These are phyloP conservation scores for Xestia c-nigrum DNA, from an alignment of 2,888 invertebrate species.

Conservation along the genomic window DNA sequence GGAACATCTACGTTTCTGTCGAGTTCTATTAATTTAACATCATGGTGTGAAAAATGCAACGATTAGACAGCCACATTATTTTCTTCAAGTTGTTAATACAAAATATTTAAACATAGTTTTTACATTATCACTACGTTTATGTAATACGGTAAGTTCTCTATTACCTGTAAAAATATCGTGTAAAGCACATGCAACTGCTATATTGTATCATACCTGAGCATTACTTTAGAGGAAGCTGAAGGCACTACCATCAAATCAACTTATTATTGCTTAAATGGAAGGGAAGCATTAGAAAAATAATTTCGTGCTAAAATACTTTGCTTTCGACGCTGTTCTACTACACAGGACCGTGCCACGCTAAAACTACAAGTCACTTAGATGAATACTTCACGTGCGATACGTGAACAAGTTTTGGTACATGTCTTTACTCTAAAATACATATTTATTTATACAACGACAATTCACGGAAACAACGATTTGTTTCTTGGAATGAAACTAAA, in stretches of 20 bases:
- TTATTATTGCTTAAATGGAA: conserved; percentile 87
- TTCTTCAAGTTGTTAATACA: conserved; percentile 83
- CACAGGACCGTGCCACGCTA: conserved; percentile 80
- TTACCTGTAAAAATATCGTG: conserved; percentile 89
- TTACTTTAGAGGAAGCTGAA: conserved; percentile 87
- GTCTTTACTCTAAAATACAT: conserved; percentile 68
- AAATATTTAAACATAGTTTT: conserved; percentile 85
- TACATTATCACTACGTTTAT: conserved; percentile 87
- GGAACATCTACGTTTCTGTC: conserved; percentile 85
- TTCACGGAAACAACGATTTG: conserved; percentile 79
- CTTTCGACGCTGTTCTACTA: conserved; percentile 80
- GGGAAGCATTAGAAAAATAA: conserved; percentile 88
- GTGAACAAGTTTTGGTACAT: conserved; percentile 68
- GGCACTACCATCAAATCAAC: conserved; percentile 89
- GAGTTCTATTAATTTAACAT: conserved; percentile 76
- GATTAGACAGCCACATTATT: conserved; percentile 87
- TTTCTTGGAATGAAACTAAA: conserved; percentile 78
- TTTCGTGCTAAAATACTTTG: conserved; percentile 84
- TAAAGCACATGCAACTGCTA: conserved; percentile 88
- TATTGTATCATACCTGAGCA: conserved; percentile 82
- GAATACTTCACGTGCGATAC: conserved; percentile 67
- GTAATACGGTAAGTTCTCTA: conserved; percentile 87
- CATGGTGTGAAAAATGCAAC: conserved; percentile 87
- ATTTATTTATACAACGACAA: conserved; percentile 72
- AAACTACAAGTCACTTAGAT: conserved; percentile 78